A percentile compares a stretch with the other conserved stretches of the same genome.
These are phyloP conservation scores for Rhyacophila evoluta DNA, from an alignment of 2,888 invertebrate species.

Conservation along the genomic window DNA sequence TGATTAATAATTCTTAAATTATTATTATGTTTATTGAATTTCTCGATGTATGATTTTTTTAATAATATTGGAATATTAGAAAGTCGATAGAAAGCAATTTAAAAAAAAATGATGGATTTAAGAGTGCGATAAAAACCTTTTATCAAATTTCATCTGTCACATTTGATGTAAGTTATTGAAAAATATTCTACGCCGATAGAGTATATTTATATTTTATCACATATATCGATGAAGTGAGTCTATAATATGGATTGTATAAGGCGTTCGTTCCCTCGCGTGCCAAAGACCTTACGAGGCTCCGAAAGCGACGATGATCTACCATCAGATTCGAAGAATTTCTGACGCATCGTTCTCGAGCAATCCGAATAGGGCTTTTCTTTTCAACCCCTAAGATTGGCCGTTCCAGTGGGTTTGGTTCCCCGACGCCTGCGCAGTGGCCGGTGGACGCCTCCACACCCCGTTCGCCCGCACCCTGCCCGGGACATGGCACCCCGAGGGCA, in stretches of 20 bases:
- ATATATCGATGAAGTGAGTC: too few species aligned
- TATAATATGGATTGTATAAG: neutral
- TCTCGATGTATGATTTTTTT: too few species aligned
- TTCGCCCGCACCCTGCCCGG: conserved; percentile 17
- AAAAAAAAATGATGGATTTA: too few species aligned
- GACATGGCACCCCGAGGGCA: neutral
- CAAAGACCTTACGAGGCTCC: neutral
- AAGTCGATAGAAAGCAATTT: too few species aligned
- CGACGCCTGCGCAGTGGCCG: neutral
- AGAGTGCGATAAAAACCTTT: too few species aligned
- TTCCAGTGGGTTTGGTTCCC: neutral
- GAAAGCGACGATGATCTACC: conserved; percentile 19
- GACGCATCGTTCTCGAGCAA: conserved; percentile 17
- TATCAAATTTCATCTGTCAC: too few species aligned
- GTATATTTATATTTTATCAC: too few species aligned
- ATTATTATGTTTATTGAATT: too few species aligned
- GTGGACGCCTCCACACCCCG: conserved; percentile 15
- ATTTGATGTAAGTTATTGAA: too few species aligned
- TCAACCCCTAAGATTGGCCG: neutral
- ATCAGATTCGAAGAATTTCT: conserved; percentile 10
- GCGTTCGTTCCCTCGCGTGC: neutral
- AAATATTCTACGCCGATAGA: too few species aligned
- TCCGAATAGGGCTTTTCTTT: neutral
- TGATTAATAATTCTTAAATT: too few species aligned
- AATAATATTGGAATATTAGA: too few species aligned